Conservation (phyloP, 1,140 invertebrate genomes). For the Lordiphosa collinella region DNA sequence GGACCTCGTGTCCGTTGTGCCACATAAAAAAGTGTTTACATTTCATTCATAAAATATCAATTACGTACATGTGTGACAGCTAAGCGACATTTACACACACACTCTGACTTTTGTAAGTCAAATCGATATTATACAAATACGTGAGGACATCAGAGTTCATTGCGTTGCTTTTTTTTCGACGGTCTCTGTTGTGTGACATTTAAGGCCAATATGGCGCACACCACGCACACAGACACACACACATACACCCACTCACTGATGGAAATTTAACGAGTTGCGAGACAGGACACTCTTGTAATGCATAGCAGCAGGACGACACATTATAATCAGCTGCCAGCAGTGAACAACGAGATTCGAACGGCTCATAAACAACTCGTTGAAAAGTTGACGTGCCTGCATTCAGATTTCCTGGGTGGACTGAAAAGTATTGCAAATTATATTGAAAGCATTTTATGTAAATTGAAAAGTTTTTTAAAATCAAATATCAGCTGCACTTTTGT, state of each 20-base stretch:
- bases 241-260: conserved; percentile 37
- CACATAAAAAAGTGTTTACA: conserved; percentile 75
- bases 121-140: conserved; percentile 74
- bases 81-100: conserved; percentile 29
- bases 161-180: conserved; percentile 26
- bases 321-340: conserved; percentile 62
- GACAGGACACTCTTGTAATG: conserved; percentile 35
- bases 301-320: conserved; percentile 38
- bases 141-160: conserved; percentile 76
- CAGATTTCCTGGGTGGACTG: background rate
- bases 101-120: conserved; percentile 62
- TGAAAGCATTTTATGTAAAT: background rate
- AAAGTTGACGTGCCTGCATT: conserved; percentile 17
- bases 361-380: conserved; percentile 64
- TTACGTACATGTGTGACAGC: conserved; percentile 70
- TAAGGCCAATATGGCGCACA: conserved; percentile 66
- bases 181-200: conserved; percentile 53
- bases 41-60: conserved; percentile 77
- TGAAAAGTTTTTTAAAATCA: too few relatives aligned
- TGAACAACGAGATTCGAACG: conserved; percentile 9
- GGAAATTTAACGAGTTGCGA: conserved; percentile 73
- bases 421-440: background rate
- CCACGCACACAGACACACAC: conserved; percentile 30
- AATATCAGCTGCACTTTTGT: too few relatives aligned
- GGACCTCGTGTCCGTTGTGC: conserved; percentile 3